Conservation (phyloP, 30 jellyfish, hydroid and myxozoan genomes). For the Sanderia malayensis region DNA sequence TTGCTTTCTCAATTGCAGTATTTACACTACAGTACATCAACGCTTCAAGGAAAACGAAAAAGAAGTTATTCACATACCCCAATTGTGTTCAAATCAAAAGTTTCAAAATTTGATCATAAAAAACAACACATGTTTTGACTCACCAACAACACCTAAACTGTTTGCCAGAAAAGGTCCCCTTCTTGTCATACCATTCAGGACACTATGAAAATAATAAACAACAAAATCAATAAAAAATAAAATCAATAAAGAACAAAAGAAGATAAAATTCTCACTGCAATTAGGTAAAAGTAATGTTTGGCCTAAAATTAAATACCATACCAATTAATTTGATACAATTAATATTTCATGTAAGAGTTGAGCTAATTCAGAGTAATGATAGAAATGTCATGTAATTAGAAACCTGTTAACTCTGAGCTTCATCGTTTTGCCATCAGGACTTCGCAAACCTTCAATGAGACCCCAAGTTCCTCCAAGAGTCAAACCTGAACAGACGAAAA, state of each 20-base stretch:
- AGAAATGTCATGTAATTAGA: background rate
- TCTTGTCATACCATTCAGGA: slow-evolving; percentile 93
- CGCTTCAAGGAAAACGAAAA: slow-evolving; percentile 39
- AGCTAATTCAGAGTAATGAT: too few relatives aligned
- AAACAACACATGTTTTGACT: slow-evolving; percentile 6
- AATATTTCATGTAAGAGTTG: too few relatives aligned
- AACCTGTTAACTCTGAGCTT: slow-evolving; percentile 84
- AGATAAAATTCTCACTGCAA: too few relatives aligned
- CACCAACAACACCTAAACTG: slow-evolving; percentile 91
- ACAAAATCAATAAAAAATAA: too few relatives aligned
- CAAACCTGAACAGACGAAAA: slow-evolving; percentile 48
- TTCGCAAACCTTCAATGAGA: slow-evolving; percentile 77
- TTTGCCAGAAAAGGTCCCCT: slow-evolving; percentile 98
- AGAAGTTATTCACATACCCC: too few relatives aligned
- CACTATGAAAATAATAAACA: too few relatives aligned
- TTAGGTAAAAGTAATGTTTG: too few relatives aligned
- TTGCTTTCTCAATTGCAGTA: slow-evolving; percentile 78
- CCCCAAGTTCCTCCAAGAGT: slow-evolving; percentile 97
- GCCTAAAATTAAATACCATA: too few relatives aligned
- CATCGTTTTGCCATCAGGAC: slow-evolving; percentile 91
- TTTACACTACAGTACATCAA: slow-evolving; percentile 87
- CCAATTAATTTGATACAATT: too few relatives aligned
- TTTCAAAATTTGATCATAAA: too few relatives aligned
- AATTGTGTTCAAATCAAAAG: too few relatives aligned
- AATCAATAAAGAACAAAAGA: too few relatives aligned